Evolutionary conservation across 2,113 vertebrate species (phyloP).

Genomic region (Poecilia latipinna): DNA sequence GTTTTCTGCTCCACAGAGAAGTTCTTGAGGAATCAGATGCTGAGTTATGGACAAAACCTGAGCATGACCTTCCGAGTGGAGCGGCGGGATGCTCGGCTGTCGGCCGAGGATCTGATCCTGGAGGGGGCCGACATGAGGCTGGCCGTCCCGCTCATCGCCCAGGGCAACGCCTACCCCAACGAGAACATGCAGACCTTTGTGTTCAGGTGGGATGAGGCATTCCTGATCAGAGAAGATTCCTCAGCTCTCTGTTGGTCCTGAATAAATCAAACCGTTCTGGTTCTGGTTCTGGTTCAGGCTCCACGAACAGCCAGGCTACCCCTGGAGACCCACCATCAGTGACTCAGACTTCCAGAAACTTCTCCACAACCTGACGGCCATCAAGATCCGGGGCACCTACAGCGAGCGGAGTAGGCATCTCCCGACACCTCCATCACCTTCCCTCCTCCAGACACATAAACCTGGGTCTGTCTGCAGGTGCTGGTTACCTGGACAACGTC

Average conservation of each 20-base stretch:
- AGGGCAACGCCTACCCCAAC: slow-evolving; percentile 93
- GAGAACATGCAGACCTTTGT: slow-evolving; percentile 86
- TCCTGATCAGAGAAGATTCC: not conserved
- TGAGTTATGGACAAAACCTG: slow-evolving; percentile 96
- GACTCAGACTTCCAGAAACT: slow-evolving; percentile 95
- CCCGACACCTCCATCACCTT: not conserved
- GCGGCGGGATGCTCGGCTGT: slow-evolving; percentile 89
- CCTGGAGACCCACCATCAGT: slow-evolving; percentile 89
- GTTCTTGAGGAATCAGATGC: slow-evolving; percentile 90
- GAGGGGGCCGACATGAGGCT: slow-evolving; percentile 88
- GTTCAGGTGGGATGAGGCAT: slow-evolving; percentile 83
- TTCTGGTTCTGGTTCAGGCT: slow-evolving; percentile 78
- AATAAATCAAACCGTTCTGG: not conserved
- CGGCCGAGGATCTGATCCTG: slow-evolving; percentile 93
- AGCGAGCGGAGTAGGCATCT: slow-evolving; percentile 88
- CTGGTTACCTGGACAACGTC: slow-evolving; percentile 90
- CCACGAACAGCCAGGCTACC: slow-evolving; percentile 90
- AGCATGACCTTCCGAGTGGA: slow-evolving; percentile 91
- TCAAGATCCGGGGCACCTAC: slow-evolving; percentile 96
- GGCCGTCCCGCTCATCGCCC: slow-evolving; percentile 92
- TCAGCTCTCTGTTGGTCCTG: too few relatives aligned
- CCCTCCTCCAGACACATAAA: fast-evolving
- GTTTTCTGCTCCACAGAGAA: slow-evolving; percentile 76
- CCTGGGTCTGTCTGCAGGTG: slow-evolving; percentile 72
- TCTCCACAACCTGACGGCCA: slow-evolving; percentile 91